Percentiles rank a stretch among this genome's conserved stretches.
Conservation (phyloP, 2,797 vertebrate species). For the Sebastes miniatus region DNA sequence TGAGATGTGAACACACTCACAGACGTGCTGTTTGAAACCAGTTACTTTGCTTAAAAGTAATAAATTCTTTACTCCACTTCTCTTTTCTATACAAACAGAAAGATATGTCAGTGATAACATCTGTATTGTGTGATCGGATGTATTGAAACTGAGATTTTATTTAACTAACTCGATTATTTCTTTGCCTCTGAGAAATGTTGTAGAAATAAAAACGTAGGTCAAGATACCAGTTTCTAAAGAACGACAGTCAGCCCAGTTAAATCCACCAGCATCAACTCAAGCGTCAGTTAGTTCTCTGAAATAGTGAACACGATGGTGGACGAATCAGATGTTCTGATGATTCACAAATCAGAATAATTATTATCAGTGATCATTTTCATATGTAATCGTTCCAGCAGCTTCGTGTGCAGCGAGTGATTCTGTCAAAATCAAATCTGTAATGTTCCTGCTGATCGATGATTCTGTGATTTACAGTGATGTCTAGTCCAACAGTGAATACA, state of each 20-base stretch:
- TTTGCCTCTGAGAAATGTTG: not conserved
- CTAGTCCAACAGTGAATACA: not conserved
- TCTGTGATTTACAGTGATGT: not conserved
- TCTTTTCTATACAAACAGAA: not conserved
- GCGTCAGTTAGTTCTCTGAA: not conserved
- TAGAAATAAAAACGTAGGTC: not conserved
- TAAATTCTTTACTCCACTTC: not conserved
- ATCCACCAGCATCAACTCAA: not conserved
- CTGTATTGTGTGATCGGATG: not conserved
- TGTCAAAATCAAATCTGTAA: not conserved
- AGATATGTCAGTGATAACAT: not conserved
- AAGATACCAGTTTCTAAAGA: not conserved
- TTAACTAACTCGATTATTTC: not conserved
- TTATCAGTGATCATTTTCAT: not conserved
- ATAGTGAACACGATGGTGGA: not conserved
- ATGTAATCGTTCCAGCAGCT: not conserved
- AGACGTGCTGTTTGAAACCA: not conserved
- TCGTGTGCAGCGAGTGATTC: too few species aligned
- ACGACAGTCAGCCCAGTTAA: not conserved
- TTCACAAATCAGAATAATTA: not conserved
- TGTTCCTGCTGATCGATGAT: not conserved
- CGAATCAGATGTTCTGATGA: not conserved
- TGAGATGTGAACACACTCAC: not conserved
- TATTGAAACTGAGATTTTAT: not conserved
- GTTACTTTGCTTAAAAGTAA: too few species aligned